Base-by-base conservation (phyloP, 2,888 invertebrate species). In the Clanis bilineata region DNA sequence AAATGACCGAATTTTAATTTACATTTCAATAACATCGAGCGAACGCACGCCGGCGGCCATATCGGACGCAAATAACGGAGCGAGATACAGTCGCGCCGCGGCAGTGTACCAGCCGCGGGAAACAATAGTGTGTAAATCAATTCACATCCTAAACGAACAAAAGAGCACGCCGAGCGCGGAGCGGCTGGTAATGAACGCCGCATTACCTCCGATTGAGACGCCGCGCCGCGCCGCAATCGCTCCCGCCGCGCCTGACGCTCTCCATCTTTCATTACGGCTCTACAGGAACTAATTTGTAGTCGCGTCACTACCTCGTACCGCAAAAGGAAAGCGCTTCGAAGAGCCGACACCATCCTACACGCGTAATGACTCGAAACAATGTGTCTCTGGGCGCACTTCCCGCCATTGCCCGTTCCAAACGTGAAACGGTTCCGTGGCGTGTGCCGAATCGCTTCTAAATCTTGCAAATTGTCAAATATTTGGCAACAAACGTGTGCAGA, bases 111-210 rank as follows among this genome's bases (percentile, higher is more conserved):
- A 65, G 71, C 66, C 67, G 67, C 64, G 58, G 69, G 71, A 79
- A 78, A 88, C 86, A 90, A 88, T 88, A 72, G 83, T 69, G 73
- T 78, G 81, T 85, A 86, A 90, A 89, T 88, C 87, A 88, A 87
- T 87, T 85, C 81, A 77, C 71, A 75, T 71, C 71, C 71, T 73
- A 67, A 73, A 32, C 28, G 77, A 82, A 86, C 83, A 87, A 86
- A 84, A 77, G 79, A 78, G 76, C 72, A 73, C 69, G 70, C 70
- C 67, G 71, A 67, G 66, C 69, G 70, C 70, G 66, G 71, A 67
- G 66, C 64, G 72, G 72, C 71, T 69, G 68, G 76, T 81, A 80
- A 80, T 80, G 79, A 81, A 78, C 69, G 73, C 51, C 32, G 51
- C 51, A 15, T 51, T 32, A 51, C 51, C 51, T 51, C 51, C 51